phyloP scores from a whole-genome alignment of 1,140 invertebrate genomes.

The Pectinophora gossypiella region DNA sequence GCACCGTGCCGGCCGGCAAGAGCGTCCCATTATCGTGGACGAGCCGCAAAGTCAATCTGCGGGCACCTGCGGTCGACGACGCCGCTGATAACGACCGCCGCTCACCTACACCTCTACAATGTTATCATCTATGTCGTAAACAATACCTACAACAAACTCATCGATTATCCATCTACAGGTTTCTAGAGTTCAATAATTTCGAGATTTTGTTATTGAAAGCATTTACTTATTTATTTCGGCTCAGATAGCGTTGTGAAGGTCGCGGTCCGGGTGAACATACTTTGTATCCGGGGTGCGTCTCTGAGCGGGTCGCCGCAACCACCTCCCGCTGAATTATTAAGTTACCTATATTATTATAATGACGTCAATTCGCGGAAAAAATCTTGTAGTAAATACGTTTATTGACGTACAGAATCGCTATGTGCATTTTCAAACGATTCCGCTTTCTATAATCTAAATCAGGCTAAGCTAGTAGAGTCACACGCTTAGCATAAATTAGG shows the following conservation, averaged over 20 bases:
- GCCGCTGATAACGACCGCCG: conserved; percentile 24
- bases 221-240: conserved; percentile 24
- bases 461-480: no score
- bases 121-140: not conserved
- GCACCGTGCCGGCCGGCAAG: conserved; percentile 7
- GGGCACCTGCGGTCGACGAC: conserved; percentile 9
- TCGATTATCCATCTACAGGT: not conserved
- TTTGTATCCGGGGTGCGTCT: conserved; percentile 37
- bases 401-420: no score
- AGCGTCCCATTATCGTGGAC: conserved; percentile 13
- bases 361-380: no score
- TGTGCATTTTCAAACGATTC: no score
- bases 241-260: conserved; percentile 34
- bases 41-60: conserved; percentile 26
- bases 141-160: not conserved
- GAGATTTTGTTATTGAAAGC: not conserved
- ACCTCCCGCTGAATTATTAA: not conserved
- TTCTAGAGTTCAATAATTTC: not conserved
- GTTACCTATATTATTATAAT: no score
- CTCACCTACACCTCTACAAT: conserved; percentile 12
- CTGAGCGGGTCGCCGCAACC: not conserved
- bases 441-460: no score
- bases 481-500: no score
- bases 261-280: conserved; percentile 41
- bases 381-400: no score